phyloP scores from a whole-genome alignment of 2,797 vertebrate species.

The Clarias laeviceps region DNA sequence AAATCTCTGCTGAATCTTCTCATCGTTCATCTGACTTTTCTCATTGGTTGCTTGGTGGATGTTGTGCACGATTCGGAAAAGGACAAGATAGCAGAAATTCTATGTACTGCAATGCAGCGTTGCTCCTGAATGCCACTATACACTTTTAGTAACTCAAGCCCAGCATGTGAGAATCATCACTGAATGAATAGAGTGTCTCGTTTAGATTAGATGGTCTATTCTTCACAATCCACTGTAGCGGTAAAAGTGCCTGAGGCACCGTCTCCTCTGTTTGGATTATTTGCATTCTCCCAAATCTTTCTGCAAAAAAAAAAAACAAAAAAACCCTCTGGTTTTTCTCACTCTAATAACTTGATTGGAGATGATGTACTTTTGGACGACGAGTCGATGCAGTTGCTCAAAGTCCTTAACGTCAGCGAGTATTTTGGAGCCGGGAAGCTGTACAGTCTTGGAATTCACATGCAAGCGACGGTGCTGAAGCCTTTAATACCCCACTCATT shows the following conservation, averaged over 20 bases:
- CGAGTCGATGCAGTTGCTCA: slow-evolving; percentile 34
- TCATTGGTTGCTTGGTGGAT: not conserved
- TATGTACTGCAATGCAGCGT: not conserved
- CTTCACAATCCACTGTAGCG: slow-evolving; percentile 47
- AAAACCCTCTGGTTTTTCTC: slow-evolving; percentile 43
- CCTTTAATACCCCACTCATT: slow-evolving; percentile 56
- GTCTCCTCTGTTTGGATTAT: slow-evolving; percentile 53
- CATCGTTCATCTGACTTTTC: not conserved
- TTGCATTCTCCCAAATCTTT: slow-evolving; percentile 55
- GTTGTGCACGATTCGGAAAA: not conserved
- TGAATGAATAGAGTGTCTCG: slow-evolving; percentile 55
- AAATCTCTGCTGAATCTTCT: slow-evolving; percentile 6
- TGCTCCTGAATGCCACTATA: not conserved
- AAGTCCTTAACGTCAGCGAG: slow-evolving; percentile 20
- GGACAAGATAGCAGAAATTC: slow-evolving; percentile 1
- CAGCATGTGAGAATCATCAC: slow-evolving; percentile 54
- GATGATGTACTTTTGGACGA: slow-evolving; percentile 46
- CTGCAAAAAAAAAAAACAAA: slow-evolving; percentile 22
- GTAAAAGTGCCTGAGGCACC: slow-evolving; percentile 47
- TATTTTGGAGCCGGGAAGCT: slow-evolving; percentile 16
- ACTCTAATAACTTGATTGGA: slow-evolving; percentile 48
- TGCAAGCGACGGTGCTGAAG: slow-evolving; percentile 35
- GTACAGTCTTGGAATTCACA: slow-evolving; percentile 42
- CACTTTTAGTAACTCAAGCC: slow-evolving; percentile 16
- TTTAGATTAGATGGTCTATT: slow-evolving; percentile 57